Evolutionary conservation across 2,888 invertebrate species (phyloP).

Genomic region (Drosophila stalkeri): DNA sequence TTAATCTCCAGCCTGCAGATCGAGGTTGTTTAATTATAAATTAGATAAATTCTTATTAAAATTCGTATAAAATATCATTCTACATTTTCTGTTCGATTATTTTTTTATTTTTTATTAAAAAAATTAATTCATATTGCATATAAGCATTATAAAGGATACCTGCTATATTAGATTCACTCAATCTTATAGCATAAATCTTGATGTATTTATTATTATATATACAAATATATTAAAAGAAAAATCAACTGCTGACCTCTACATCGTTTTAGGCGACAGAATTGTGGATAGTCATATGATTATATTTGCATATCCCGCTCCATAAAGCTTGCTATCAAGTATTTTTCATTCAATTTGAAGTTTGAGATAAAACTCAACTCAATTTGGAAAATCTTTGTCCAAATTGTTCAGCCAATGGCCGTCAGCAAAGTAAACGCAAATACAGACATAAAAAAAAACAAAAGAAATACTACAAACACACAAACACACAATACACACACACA

Average conservation of each 20-base stretch:
- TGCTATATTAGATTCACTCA: background rate
- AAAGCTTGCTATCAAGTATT: constrained; percentile 25
- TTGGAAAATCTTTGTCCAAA: constrained; percentile 66
- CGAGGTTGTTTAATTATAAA: too few relatives aligned
- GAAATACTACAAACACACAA: constrained; percentile 32
- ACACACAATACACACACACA: background rate
- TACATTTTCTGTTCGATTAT: too few relatives aligned
- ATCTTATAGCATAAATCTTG: background rate
- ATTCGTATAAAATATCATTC: too few relatives aligned
- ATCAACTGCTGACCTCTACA: constrained; percentile 15
- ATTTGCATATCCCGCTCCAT: constrained; percentile 34
- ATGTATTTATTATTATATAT: background rate
- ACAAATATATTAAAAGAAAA: background rate
- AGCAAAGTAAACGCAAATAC: constrained; percentile 31
- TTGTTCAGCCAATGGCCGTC: constrained; percentile 56
- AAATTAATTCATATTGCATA: too few relatives aligned
- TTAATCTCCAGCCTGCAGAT: too few relatives aligned
- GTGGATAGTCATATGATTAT: constrained; percentile 30
- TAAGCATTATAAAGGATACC: too few relatives aligned
- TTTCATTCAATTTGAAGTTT: constrained; percentile 70
- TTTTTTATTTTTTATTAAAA: too few relatives aligned
- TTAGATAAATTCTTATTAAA: too few relatives aligned
- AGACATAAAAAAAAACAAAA: constrained; percentile 48
- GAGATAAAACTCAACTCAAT: constrained; percentile 58
- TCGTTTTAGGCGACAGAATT: constrained; percentile 31